Percentiles rank a stretch among this genome's conserved stretches.
These are phyloP conservation scores for cat (Felis catus) DNA, from an alignment of 2,113 vertebrate species.

Conservation along the genomic window F.catus_Fca126_mat1.0 CM031417.1:77637501-77638000, in stretches of 20 bases:
- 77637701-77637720: background rate
- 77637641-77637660: background rate
- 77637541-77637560: background rate
- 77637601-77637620: background rate
- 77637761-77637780: background rate
- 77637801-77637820: background rate
- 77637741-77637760: background rate
- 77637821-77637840: background rate
- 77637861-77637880: background rate
- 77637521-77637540: background rate
- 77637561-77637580: background rate
- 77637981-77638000: background rate
- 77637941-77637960: background rate
- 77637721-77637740: background rate
- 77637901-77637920: background rate
- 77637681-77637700: background rate
- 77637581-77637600: background rate
- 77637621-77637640: background rate
- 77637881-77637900: background rate
- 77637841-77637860: background rate
- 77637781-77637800: background rate
- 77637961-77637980: background rate
- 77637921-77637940: background rate
- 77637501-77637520: background rate
- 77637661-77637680: background rate